Conservation (phyloP, 2,888 invertebrate genomes). For the Dermolepida albohirtum region DNA sequence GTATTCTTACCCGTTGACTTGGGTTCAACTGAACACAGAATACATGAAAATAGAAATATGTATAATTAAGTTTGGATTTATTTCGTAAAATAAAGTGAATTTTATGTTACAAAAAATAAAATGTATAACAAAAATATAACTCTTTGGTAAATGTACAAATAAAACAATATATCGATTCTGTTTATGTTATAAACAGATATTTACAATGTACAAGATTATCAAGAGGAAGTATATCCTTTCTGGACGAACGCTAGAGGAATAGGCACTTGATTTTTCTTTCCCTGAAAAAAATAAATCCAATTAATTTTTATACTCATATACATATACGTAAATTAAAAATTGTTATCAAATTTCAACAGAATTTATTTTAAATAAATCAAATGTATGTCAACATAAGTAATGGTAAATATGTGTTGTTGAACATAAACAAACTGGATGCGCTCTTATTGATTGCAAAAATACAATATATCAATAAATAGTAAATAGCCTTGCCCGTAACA, state of each 20-base stretch:
- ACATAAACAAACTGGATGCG: too few species aligned
- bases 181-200: constrained; percentile 39
- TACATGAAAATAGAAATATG: too few species aligned
- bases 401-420: too few species aligned
- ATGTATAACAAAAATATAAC: constrained; percentile 33
- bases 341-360: too few species aligned
- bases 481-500: too few species aligned
- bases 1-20: too few species aligned
- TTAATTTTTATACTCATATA: not conserved
- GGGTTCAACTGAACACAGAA: too few species aligned
- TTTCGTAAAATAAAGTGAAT: constrained; percentile 16
- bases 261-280: constrained; percentile 41
- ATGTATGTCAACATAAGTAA: too few species aligned
- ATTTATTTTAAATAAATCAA: too few species aligned
- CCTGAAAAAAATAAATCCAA: constrained; percentile 32
- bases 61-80: not conserved
- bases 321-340: too few species aligned
- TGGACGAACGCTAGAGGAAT: constrained; percentile 7
- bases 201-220: constrained; percentile 41
- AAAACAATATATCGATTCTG: constrained; percentile 24
- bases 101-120: constrained; percentile 27
- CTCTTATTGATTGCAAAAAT: too few species aligned
- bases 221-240: constrained; percentile 16
- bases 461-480: too few species aligned
- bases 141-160: constrained; percentile 34